These are phyloP conservation scores for Aurelia sp. DNA, from an alignment of 30 jellyfish, hydroid and myxozoan genomes.

Conservation along the genomic window DNA sequence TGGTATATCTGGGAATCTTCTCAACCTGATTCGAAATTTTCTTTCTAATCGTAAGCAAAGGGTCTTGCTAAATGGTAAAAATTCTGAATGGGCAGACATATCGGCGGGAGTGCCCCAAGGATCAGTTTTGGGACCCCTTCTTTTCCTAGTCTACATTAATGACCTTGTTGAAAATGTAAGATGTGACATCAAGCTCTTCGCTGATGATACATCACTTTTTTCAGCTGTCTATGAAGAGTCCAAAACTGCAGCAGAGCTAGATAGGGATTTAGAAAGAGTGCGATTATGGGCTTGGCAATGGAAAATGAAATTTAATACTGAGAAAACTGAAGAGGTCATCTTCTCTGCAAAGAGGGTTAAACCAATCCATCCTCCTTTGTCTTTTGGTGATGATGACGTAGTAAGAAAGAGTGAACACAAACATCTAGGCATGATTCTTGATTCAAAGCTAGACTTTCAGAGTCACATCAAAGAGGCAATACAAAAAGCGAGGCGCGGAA, in stretches of 20 bases:
- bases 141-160: constrained; percentile 40
- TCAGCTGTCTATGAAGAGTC: constrained; percentile 33
- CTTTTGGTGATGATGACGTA: constrained; percentile 31
- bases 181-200: constrained; percentile 37
- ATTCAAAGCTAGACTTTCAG: constrained; percentile 49
- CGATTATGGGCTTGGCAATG: constrained; percentile 64
- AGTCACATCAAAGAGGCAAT: constrained; percentile 54
- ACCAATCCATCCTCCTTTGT: constrained; percentile 44
- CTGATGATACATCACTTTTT: constrained; percentile 37
- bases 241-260: constrained; percentile 23
- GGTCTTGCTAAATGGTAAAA: constrained; percentile 43
- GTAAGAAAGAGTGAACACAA: constrained; percentile 28
- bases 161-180: constrained; percentile 23
- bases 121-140: constrained; percentile 50
- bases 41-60: constrained; percentile 42
- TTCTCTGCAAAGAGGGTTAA: constrained; percentile 36
- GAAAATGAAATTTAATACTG: constrained; percentile 55
- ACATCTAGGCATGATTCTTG: constrained; percentile 53
- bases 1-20: constrained; percentile 38
- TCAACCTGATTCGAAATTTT: constrained; percentile 12
- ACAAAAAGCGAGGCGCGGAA: constrained; percentile 38
- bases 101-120: constrained; percentile 61
- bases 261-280: constrained; percentile 38
- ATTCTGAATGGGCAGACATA: constrained; percentile 47
- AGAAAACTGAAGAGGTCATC: constrained; percentile 33